Evolutionary conservation across 2,113 vertebrate genomes (phyloP).

Genomic region (Sarotherodon lohbergeri): DNA sequence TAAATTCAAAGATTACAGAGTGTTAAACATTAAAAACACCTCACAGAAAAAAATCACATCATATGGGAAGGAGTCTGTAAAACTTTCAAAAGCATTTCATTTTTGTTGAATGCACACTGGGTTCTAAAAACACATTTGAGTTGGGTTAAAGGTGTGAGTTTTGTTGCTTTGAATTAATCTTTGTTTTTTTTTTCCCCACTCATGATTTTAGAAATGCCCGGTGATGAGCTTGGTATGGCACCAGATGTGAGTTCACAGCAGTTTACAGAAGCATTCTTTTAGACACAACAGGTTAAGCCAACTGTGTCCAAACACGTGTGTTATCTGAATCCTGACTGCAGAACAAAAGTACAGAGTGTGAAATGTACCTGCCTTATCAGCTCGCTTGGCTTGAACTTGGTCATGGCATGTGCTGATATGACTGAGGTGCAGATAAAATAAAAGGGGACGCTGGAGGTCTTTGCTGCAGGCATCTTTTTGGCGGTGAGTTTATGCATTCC

Average conservation of each 20-base stretch:
- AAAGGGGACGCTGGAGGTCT: not conserved
- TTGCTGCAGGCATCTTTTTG: not conserved
- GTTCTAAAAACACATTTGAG: not conserved
- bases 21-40: slow-evolving; percentile 60
- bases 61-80: slow-evolving; percentile 10
- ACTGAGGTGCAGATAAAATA: not conserved
- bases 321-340: not conserved
- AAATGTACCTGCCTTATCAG: not conserved
- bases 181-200: not conserved
- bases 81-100: slow-evolving; percentile 25
- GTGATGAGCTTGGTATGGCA: not conserved
- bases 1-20: slow-evolving; percentile 35
- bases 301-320: not conserved
- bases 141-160: not conserved
- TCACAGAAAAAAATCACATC: slow-evolving; percentile 39
- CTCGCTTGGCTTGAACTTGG: not conserved
- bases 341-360: not conserved
- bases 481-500: not conserved
- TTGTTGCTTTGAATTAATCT: not conserved
- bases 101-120: not conserved
- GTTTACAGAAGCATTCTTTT: not conserved
- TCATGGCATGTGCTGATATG: not conserved
- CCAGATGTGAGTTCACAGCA: not conserved
- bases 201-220: slow-evolving; percentile 15
- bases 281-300: not conserved